phyloP scores from a whole-genome alignment of 1,140 invertebrate genomes.

The Cotesia chilonis region DNA sequence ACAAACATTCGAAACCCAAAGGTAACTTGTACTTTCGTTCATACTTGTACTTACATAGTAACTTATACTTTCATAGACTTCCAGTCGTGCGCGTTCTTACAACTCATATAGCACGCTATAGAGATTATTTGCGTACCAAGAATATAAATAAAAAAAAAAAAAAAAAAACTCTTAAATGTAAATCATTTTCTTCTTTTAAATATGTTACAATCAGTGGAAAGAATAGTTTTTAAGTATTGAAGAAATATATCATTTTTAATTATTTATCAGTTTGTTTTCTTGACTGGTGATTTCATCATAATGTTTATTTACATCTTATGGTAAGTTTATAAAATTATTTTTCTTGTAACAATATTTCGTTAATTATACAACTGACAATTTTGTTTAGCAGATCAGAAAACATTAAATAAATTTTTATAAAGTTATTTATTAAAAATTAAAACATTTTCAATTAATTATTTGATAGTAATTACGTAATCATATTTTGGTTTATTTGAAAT shows the following conservation, averaged over 20 bases:
- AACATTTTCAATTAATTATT: too few species aligned
- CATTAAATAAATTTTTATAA: too few species aligned
- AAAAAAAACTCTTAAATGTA: too few species aligned
- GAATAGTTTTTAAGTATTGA: background rate
- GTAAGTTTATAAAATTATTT: slow-evolving; percentile 8
- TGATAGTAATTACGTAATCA: too few species aligned
- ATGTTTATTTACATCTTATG: slow-evolving; percentile 28
- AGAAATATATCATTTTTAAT: background rate
- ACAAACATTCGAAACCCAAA: slow-evolving; percentile 9
- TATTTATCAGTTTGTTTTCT: background rate
- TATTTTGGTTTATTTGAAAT: too few species aligned
- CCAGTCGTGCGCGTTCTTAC: slow-evolving; percentile 10
- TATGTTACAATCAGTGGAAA: background rate
- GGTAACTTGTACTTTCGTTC: slow-evolving; percentile 26
- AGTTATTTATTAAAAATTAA: too few species aligned
- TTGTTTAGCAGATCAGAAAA: too few species aligned
- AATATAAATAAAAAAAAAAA: too few species aligned
- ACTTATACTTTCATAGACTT: slow-evolving; percentile 5
- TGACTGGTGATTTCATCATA: background rate
- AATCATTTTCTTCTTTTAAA: background rate
- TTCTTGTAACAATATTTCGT: background rate
- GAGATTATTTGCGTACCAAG: background rate
- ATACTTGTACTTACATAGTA: slow-evolving; percentile 19
- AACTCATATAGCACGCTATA: background rate
- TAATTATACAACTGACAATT: too few species aligned